Evolutionary conservation across 2,797 vertebrate genomes (phyloP).

Genomic region (Leptoclinus maculatus): DNA sequence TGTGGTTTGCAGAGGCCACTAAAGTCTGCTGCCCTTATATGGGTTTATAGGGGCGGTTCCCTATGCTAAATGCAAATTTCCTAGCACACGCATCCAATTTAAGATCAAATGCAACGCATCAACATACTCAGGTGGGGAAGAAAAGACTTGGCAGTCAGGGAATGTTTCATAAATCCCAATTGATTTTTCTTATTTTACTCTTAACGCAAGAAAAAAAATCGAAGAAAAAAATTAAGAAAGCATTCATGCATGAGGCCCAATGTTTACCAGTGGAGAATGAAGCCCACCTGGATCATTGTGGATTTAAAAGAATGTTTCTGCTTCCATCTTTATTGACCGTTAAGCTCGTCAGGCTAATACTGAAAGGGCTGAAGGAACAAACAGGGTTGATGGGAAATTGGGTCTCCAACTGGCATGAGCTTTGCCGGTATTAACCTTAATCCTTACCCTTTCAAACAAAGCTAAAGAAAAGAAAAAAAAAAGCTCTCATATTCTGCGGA

Average conservation of each 20-base stretch:
- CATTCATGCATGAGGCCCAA: not conserved
- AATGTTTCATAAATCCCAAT: not conserved
- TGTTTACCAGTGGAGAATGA: not conserved
- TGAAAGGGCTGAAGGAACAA: not conserved
- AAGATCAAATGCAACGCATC: not conserved
- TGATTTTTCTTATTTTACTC: not conserved
- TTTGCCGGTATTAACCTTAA: not conserved
- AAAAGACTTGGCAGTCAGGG: not conserved
- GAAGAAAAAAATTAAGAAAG: not conserved
- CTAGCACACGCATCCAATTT: not conserved
- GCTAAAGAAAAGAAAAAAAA: not conserved
- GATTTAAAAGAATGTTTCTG: not conserved
- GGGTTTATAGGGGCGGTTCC: not conserved
- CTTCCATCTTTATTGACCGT: not conserved
- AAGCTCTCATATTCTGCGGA: not conserved
- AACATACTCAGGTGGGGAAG: not conserved
- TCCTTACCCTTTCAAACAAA: not conserved
- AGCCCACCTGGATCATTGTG: not conserved
- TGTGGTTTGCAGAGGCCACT: not conserved
- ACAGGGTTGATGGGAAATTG: not conserved
- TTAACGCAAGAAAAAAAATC: not conserved
- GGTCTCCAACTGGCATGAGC: not conserved
- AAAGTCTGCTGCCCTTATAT: not conserved
- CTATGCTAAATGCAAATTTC: not conserved
- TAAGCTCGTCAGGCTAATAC: not conserved